Percentiles rank a stretch among this genome's conserved stretches.
phyloP scores from a whole-genome alignment of 2,113 vertebrate species.

The Engystomops pustulosus region DNA sequence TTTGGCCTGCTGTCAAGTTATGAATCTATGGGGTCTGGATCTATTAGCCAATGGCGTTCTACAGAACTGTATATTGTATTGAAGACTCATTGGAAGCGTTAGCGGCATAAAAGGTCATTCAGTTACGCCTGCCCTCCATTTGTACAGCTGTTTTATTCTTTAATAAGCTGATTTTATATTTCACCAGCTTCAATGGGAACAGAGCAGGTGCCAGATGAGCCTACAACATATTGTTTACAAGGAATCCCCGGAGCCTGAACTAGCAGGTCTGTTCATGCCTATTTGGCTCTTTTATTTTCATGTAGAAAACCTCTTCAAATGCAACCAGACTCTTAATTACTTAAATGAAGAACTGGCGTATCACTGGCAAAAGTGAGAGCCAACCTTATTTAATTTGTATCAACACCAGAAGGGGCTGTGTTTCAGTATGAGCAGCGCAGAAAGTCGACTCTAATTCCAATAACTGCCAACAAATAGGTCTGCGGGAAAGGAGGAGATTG shows the following conservation, averaged over 20 bases:
- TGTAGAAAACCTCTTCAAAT: constrained; percentile 26
- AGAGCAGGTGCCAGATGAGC: constrained; percentile 30
- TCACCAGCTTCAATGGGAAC: neutral
- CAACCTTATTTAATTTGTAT: constrained; percentile 56
- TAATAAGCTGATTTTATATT: constrained; percentile 30
- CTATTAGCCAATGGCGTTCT: neutral
- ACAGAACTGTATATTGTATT: neutral
- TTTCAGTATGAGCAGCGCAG: constrained; percentile 28
- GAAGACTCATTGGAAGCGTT: neutral
- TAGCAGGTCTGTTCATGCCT: constrained; percentile 47
- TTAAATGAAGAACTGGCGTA: constrained; percentile 47
- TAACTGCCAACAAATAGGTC: constrained; percentile 37
- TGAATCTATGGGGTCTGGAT: neutral
- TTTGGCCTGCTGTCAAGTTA: neutral
- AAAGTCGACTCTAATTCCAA: constrained; percentile 26
- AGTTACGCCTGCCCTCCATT: neutral
- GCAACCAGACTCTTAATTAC: constrained; percentile 37
- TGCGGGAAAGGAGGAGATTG: constrained; percentile 23
- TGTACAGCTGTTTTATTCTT: neutral
- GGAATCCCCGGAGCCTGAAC: neutral
- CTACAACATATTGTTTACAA: constrained; percentile 49
- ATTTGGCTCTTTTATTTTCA: constrained; percentile 18
- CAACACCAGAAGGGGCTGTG: constrained; percentile 52
- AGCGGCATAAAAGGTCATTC: neutral
- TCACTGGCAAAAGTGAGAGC: constrained; percentile 31